Percentiles rank a stretch among this genome's conserved stretches.
These are phyloP conservation scores for Nannoperca obscura DNA, from an alignment of 2,797 vertebrate genomes.

Conservation along the genomic window DNA sequence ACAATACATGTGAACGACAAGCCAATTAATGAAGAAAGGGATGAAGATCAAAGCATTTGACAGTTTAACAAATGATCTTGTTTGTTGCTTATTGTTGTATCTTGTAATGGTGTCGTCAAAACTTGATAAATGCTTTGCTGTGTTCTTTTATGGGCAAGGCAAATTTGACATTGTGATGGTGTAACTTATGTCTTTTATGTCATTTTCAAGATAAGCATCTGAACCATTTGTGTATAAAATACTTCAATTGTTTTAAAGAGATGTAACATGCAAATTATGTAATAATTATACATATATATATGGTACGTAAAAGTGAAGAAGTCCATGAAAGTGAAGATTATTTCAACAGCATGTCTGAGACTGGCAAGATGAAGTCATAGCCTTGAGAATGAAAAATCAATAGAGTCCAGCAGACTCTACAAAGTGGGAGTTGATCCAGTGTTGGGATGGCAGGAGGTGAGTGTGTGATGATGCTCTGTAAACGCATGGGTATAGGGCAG, in stretches of 20 bases:
- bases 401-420: slow-evolving; percentile 51
- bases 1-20: neutral
- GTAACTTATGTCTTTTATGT: neutral
- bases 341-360: slow-evolving; percentile 30
- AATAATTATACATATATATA: too few relatives aligned
- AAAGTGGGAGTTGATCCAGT: slow-evolving; percentile 66
- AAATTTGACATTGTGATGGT: neutral
- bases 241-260: neutral
- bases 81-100: neutral
- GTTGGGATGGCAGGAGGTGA: slow-evolving; percentile 38
- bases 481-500: neutral
- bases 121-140: slow-evolving; percentile 10
- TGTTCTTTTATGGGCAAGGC: neutral
- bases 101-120: neutral
- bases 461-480: neutral
- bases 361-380: slow-evolving; percentile 60
- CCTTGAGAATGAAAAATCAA: slow-evolving; percentile 76
- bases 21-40: neutral
- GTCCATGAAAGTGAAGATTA: slow-evolving; percentile 31
- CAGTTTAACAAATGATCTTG: neutral
- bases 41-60: neutral
- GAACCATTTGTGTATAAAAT: neutral
- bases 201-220: neutral
- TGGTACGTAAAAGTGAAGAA: too few relatives aligned
- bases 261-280: neutral